Percentiles rank a stretch among this genome's conserved stretches.
Evolutionary conservation across 2,888 invertebrate species (phyloP).

Genomic region (Dynastes hyllus): DNA sequence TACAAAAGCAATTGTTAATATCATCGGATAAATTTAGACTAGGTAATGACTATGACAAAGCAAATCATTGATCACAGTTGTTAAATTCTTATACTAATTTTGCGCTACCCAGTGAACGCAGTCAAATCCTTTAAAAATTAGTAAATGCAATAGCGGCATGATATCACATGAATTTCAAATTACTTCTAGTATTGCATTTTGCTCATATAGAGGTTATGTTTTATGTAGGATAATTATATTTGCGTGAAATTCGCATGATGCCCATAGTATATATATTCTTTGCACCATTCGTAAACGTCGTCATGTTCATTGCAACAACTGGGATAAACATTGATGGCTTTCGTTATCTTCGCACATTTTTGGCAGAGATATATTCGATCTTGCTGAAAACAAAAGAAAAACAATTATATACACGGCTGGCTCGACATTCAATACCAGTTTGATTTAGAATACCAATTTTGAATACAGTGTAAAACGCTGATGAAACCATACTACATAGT

Average conservation of each 20-base stretch:
- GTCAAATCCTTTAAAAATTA: not conserved
- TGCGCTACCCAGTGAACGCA: not conserved
- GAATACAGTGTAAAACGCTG: too few species aligned
- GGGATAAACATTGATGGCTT: conserved; percentile 45
- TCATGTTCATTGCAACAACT: conserved; percentile 39
- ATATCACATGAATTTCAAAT: conserved; percentile 29
- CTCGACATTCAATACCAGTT: too few species aligned
- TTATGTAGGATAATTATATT: conserved; percentile 1
- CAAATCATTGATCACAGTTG: too few species aligned
- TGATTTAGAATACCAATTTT: too few species aligned
- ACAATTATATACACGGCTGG: not conserved
- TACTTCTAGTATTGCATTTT: conserved; percentile 16
- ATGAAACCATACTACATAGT: too few species aligned
- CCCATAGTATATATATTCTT: conserved; percentile 36
- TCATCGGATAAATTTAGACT: too few species aligned
- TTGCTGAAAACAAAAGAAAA: conserved; percentile 38
- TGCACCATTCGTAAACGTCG: conserved; percentile 43
- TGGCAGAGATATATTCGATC: conserved; percentile 41
- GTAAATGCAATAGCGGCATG: not conserved
- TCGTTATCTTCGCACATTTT: conserved; percentile 50
- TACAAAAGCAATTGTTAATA: too few species aligned
- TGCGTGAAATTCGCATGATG: conserved; percentile 25
- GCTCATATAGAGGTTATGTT: not conserved
- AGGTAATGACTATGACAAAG: too few species aligned
- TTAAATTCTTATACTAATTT: too few species aligned